Conservation (phyloP, 2,113 vertebrate genomes). For the Python bivittatus region DNA sequence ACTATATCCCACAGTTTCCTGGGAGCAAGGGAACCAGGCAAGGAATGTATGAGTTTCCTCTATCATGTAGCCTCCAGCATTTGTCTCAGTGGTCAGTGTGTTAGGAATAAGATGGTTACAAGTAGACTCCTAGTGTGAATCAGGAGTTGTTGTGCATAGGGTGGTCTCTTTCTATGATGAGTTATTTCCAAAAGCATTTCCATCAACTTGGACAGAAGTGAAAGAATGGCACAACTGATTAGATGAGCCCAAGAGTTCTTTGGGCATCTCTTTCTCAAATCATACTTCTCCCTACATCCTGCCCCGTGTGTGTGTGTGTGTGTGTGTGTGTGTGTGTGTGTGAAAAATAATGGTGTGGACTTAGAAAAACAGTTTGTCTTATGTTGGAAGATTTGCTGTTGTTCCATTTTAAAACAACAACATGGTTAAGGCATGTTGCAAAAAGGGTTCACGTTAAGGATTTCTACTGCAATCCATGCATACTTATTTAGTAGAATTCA, state of each 20-base stretch:
- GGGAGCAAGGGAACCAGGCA: constrained; percentile 78
- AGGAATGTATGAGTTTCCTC: constrained; percentile 88
- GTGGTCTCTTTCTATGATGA: neutral
- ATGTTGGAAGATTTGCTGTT: neutral
- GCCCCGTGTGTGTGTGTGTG: too few species aligned
- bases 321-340: too few species aligned
- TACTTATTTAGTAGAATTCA: neutral
- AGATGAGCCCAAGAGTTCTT: too few species aligned
- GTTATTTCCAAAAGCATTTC: neutral
- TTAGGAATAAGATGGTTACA: constrained; percentile 41
- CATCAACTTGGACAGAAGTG: neutral
- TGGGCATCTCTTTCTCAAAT: too few species aligned
- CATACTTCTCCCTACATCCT: too few species aligned
- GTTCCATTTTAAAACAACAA: neutral
- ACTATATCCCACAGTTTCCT: constrained; percentile 98
- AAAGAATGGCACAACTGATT: too few species aligned
- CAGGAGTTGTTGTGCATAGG: neutral
- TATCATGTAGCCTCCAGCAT: constrained; percentile 83
- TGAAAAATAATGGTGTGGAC: too few species aligned
- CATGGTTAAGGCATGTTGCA: neutral
- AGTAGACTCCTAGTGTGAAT: neutral
- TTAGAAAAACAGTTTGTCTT: neutral
- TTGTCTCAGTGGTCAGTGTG: constrained; percentile 41
- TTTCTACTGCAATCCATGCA: neutral
- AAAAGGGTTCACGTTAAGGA: neutral